Evolutionary conservation across 92 coral and sea anemone genomes (phyloP).

Genomic region (Meandrina meandrites): DNA sequence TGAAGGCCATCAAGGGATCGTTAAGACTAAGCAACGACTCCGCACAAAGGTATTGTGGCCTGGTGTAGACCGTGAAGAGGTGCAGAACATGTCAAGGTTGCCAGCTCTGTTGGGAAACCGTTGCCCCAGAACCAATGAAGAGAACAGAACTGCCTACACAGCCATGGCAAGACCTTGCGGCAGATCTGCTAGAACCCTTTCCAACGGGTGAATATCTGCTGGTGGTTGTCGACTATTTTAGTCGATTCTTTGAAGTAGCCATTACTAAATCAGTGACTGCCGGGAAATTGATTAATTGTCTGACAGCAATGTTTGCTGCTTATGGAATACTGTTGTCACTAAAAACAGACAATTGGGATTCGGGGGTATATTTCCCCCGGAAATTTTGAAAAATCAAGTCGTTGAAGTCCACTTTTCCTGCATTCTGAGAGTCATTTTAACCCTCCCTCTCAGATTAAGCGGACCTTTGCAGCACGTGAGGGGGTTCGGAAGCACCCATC

Average conservation of each 20-base stretch:
- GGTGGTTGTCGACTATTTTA: constrained; percentile 30
- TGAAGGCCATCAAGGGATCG: constrained; percentile 40
- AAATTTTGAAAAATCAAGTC: too few species aligned
- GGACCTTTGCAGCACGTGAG: too few species aligned
- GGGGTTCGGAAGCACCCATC: too few species aligned
- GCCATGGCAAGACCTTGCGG: constrained; percentile 27
- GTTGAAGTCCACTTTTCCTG: too few species aligned
- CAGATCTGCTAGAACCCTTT: constrained; percentile 41
- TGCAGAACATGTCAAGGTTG: constrained; percentile 38
- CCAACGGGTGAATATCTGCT: constrained; percentile 28
- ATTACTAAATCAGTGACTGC: neutral
- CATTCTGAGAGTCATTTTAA: too few species aligned
- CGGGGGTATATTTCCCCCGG: too few species aligned
- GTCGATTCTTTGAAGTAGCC: constrained; percentile 41
- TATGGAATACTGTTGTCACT: too few species aligned
- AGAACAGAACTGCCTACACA: constrained; percentile 1
- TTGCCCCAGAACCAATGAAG: constrained; percentile 30
- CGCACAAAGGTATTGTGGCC: constrained; percentile 44
- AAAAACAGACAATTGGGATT: constrained; percentile 33
- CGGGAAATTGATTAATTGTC: constrained; percentile 2
- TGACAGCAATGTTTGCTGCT: constrained; percentile 13
- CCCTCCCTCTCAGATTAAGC: too few species aligned
- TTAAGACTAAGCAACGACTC: constrained; percentile 29
- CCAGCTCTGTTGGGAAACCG: constrained; percentile 25
- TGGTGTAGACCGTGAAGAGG: constrained; percentile 27